These are phyloP conservation scores for Drosophila fuyamai DNA, from an alignment of 1,140 invertebrate species.

Conservation along the genomic window DNA sequence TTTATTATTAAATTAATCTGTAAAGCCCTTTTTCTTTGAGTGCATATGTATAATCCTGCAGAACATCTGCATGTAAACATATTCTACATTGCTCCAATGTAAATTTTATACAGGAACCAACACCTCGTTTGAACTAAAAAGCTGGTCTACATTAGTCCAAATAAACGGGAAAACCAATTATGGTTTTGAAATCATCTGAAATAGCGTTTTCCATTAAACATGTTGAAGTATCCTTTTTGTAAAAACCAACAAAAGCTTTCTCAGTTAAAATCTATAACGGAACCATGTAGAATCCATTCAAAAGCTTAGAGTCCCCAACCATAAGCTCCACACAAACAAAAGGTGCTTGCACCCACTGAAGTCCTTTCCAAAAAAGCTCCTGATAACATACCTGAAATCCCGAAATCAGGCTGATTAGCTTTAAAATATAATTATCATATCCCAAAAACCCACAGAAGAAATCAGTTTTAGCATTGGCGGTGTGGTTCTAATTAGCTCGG, in stretches of 20 bases:
- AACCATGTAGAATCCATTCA: neutral
- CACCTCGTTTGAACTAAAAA: neutral
- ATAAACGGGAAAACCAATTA: neutral
- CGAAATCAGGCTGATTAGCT: conserved; percentile 34
- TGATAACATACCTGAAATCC: neutral
- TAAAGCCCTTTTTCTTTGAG: neutral
- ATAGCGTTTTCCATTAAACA: no score
- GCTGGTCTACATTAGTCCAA: no score
- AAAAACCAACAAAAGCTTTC: conserved; percentile 2
- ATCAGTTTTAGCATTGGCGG: conserved; percentile 23
- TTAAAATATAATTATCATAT: conserved; percentile 45
- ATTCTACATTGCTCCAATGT: neutral
- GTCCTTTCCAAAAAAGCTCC: conserved; percentile 10
- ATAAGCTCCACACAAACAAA: neutral
- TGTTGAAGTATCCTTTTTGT: no score
- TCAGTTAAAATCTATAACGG: neutral
- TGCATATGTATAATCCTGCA: neutral
- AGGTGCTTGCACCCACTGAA: neutral
- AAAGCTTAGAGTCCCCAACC: conserved; percentile 5
- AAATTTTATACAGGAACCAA: neutral
- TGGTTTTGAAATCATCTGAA: no score
- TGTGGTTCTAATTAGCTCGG: conserved; percentile 40
- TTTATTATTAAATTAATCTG: no score
- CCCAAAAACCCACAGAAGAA: conserved; percentile 26
- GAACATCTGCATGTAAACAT: neutral